Percentiles rank a stretch among this genome's conserved stretches.
phyloP scores from a whole-genome alignment of 2,113 vertebrate species.

The Rhineura floridana region DNA sequence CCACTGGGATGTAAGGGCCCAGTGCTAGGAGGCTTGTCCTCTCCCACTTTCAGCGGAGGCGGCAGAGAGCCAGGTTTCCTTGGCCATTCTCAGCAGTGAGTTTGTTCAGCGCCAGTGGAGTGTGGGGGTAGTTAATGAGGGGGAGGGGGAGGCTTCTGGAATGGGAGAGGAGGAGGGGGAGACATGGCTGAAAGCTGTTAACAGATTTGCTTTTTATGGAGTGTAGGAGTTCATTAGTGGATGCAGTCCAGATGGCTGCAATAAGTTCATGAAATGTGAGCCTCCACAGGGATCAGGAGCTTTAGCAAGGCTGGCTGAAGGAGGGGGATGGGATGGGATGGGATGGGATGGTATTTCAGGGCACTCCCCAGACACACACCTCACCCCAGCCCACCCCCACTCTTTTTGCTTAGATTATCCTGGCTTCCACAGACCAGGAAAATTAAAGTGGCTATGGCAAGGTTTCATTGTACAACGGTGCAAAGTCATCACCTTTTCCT shows the following conservation, averaged over 20 bases:
- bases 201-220: slow-evolving; percentile 77
- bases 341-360: slow-evolving; percentile 65
- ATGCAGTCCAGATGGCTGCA: slow-evolving; percentile 76
- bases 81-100: slow-evolving; percentile 33
- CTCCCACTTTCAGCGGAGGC: slow-evolving; percentile 46
- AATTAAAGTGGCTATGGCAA: slow-evolving; percentile 26
- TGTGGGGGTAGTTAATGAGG: slow-evolving; percentile 37
- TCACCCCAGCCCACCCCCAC: slow-evolving; percentile 53
- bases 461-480: neutral
- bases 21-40: accelerated
- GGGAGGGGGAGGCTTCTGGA: slow-evolving; percentile 49
- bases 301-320: slow-evolving; percentile 27
- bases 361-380: slow-evolving; percentile 65
- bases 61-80: slow-evolving; percentile 53
- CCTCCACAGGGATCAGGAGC: slow-evolving; percentile 59
- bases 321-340: neutral
- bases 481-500: slow-evolving; percentile 18
- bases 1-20: neutral
- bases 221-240: slow-evolving; percentile 76
- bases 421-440: neutral
- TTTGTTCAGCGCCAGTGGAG: slow-evolving; percentile 27
- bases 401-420: neutral
- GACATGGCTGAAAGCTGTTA: slow-evolving; percentile 66
- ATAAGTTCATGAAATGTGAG: slow-evolving; percentile 73
- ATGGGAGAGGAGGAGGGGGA: slow-evolving; percentile 36